Conservation (phyloP, 23 tunicate species). For the Pegea sp. region DNA sequence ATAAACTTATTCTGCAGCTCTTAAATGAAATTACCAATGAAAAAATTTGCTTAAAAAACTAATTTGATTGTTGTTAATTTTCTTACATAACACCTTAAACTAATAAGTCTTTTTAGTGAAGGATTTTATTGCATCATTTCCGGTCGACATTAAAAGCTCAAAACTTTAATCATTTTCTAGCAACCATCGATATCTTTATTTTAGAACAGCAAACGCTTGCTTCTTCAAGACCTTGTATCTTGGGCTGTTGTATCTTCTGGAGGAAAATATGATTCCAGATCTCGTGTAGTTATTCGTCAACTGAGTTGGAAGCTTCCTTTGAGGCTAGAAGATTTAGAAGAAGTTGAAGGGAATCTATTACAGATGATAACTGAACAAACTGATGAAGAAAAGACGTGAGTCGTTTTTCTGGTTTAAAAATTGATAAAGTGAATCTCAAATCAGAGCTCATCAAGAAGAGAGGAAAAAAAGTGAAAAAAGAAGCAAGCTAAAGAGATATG, state of each 20-base stretch:
- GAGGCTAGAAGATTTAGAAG: conserved; percentile 49
- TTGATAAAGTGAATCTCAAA: neutral
- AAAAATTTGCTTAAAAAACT: too few relatives aligned
- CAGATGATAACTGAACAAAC: conserved; percentile 42
- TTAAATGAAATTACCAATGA: too few relatives aligned
- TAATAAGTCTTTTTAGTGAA: too few relatives aligned
- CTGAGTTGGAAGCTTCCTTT: conserved; percentile 54
- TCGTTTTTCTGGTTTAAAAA: too few relatives aligned
- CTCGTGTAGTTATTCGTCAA: conserved; percentile 47
- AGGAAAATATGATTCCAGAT: conserved; percentile 64
- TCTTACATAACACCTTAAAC: too few relatives aligned
- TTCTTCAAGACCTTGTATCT: conserved; percentile 40
- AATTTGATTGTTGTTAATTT: too few relatives aligned
- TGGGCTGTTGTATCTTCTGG: conserved; percentile 54
- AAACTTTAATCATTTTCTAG: too few relatives aligned
- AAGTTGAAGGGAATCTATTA: conserved; percentile 39
- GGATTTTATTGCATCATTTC: too few relatives aligned
- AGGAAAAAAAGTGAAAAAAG: conserved; percentile 29
- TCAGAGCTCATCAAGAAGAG: conserved; percentile 38
- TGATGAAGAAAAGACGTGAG: conserved; percentile 68
- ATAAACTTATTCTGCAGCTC: too few relatives aligned
- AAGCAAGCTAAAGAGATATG: conserved; percentile 51
- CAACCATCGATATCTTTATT: too few relatives aligned
- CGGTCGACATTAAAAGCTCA: too few relatives aligned
- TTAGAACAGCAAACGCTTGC: conserved; percentile 22